Conservation (phyloP, 2,113 vertebrate genomes). For the Carlito syrichta region DNA sequence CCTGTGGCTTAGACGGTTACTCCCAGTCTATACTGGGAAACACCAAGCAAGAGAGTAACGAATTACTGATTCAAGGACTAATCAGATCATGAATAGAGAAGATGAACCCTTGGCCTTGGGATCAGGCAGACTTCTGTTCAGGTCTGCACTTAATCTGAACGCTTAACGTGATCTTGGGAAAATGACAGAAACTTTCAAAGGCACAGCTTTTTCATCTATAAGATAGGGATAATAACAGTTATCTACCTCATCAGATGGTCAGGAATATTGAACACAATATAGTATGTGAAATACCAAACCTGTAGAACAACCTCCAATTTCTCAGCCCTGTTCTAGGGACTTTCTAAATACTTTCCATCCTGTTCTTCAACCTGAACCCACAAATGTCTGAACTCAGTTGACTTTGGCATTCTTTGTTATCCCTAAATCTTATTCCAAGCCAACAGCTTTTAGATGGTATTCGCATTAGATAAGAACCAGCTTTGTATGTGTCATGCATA, state of each 20-base stretch:
- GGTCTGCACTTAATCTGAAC: not conserved
- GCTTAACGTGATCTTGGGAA: not conserved
- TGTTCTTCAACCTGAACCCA: not conserved
- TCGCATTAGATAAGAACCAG: not conserved
- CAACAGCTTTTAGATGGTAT: not conserved
- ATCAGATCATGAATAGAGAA: too few relatives aligned
- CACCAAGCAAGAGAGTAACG: not conserved
- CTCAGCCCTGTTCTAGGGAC: not conserved
- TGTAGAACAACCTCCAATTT: fast-evolving
- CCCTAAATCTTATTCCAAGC: not conserved
- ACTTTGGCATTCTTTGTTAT: not conserved
- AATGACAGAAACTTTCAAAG: not conserved
- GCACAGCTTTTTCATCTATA: not conserved
- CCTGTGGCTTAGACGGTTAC: not conserved
- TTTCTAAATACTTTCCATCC: fast-evolving
- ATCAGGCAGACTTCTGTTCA: not conserved
- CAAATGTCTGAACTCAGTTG: not conserved
- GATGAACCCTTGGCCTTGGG: fast-evolving
- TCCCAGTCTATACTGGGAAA: not conserved
- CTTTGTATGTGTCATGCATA: not conserved
- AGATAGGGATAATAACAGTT: not conserved
- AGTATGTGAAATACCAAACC: fast-evolving
- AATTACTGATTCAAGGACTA: not conserved
- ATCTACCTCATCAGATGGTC: not conserved
- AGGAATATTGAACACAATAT: fast-evolving